These are phyloP conservation scores for Pseudomyrmex concolor DNA, from an alignment of 1,140 invertebrate species.

Conservation along the genomic window DNA sequence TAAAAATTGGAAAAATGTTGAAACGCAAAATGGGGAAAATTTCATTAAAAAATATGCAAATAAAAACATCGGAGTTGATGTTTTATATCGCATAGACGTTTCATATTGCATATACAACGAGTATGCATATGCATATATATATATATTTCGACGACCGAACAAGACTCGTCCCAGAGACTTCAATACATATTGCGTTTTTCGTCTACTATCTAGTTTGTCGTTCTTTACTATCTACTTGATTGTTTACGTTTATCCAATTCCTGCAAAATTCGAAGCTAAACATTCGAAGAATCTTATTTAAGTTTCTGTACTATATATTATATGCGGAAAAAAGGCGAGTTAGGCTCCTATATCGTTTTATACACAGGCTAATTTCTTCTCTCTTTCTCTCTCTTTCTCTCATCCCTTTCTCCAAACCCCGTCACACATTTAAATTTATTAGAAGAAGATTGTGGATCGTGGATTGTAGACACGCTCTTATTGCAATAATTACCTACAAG, in stretches of 20 bases:
- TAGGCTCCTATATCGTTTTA: not conserved
- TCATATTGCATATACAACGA: too few species aligned
- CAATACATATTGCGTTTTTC: slow-evolving; percentile 39
- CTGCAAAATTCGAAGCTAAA: slow-evolving; percentile 30
- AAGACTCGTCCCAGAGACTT: slow-evolving; percentile 3
- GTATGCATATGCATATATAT: too few species aligned
- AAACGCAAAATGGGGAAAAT: too few species aligned
- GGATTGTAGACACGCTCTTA: slow-evolving; percentile 60
- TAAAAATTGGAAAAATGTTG: too few species aligned
- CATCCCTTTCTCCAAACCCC: too few species aligned
- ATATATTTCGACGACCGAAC: not conserved
- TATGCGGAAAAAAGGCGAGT: too few species aligned
- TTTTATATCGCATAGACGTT: too few species aligned
- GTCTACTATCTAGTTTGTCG: slow-evolving; percentile 32
- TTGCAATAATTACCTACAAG: slow-evolving; percentile 62
- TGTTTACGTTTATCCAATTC: slow-evolving; percentile 42
- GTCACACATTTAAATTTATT: slow-evolving; percentile 49
- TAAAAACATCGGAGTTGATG: too few species aligned
- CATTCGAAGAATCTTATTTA: not conserved
- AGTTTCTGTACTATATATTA: too few species aligned
- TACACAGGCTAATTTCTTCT: not conserved
- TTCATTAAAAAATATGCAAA: too few species aligned
- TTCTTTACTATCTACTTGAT: slow-evolving; percentile 42
- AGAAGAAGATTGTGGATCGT: slow-evolving; percentile 62
- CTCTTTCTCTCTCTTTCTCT: not conserved